These are phyloP conservation scores for Meles meles DNA, from an alignment of 2,113 vertebrate species.

Conservation along the genomic window DNA sequence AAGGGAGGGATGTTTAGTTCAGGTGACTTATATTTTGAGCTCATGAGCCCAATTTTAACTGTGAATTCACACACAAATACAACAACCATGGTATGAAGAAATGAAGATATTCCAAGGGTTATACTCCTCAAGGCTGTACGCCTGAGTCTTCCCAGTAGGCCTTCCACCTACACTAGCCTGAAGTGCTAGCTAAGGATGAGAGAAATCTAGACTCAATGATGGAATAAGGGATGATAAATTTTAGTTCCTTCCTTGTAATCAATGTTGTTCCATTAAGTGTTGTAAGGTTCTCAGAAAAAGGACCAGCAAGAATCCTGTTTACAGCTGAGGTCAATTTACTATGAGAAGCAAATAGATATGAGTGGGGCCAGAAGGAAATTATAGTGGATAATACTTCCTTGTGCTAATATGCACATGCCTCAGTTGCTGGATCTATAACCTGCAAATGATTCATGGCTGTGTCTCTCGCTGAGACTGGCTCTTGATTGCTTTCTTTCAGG, in stretches of 20 bases:
- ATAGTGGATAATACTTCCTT: not conserved
- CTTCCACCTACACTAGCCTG: not conserved
- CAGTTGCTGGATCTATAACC: not conserved
- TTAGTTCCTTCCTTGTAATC: not conserved
- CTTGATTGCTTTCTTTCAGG: not conserved
- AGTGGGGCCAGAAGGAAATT: not conserved
- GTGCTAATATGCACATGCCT: not conserved
- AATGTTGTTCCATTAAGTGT: not conserved
- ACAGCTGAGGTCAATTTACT: not conserved
- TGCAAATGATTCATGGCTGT: not conserved
- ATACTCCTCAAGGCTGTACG: not conserved
- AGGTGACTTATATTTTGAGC: not conserved
- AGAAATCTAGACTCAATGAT: not conserved
- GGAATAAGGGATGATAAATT: not conserved
- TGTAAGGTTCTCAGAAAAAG: not conserved
- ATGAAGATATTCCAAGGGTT: not conserved
- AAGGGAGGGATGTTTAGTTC: not conserved
- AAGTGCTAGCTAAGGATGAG: not conserved
- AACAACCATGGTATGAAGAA: not conserved
- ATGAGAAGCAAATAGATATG: not conserved
- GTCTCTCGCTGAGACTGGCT: not conserved
- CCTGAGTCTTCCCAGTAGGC: not conserved
- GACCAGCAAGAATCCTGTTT: not conserved
- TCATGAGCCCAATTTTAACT: not conserved
- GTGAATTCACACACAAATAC: not conserved